These are phyloP conservation scores for Toxotes chatareus DNA, from an alignment of 2,113 vertebrate species.

Conservation along the genomic window DNA sequence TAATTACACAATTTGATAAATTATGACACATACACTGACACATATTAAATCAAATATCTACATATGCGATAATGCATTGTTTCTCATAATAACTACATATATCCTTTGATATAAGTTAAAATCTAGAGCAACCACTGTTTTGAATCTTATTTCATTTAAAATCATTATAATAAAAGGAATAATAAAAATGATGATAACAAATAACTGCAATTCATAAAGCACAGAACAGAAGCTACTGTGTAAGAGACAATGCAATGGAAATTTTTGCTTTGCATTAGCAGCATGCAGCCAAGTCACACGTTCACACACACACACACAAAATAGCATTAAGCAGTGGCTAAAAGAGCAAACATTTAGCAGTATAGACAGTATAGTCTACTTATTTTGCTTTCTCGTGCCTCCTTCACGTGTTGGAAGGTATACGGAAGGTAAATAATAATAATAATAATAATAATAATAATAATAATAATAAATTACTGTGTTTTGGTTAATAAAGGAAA, in stretches of 20 bases:
- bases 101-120: background rate
- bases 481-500: background rate
- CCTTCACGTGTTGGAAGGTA: background rate
- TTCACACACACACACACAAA: background rate
- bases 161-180: background rate
- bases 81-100: background rate
- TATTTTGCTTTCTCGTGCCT: background rate
- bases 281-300: background rate
- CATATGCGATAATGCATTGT: background rate
- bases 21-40: background rate
- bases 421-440: too few relatives aligned
- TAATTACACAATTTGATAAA: constrained; percentile 23
- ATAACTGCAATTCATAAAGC: too few relatives aligned
- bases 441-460: background rate
- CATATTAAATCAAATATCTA: background rate
- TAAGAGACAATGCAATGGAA: too few relatives aligned
- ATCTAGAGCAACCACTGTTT: background rate
- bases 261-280: background rate
- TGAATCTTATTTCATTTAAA: too few relatives aligned
- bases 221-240: too few relatives aligned
- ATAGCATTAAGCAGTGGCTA: background rate
- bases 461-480: background rate
- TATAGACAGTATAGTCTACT: background rate
- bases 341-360: too few relatives aligned
- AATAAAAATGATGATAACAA: background rate